These are phyloP conservation scores for Caenorhabditis briggsae DNA, from an alignment of 1,140 invertebrate genomes.

Conservation along the genomic window DNA sequence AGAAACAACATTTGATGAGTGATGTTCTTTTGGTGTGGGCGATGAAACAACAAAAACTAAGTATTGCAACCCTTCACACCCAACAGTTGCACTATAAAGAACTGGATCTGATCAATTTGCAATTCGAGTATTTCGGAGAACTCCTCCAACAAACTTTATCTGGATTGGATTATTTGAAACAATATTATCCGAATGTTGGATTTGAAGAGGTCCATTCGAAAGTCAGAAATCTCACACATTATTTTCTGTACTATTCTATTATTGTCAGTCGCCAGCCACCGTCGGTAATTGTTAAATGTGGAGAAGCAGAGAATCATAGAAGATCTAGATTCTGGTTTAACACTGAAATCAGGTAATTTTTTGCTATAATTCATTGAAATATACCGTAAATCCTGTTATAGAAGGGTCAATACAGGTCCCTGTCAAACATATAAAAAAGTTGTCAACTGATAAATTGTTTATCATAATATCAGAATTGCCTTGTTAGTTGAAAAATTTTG, in stretches of 20 bases:
- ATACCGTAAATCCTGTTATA: no score
- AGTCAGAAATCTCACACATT: constrained; percentile 74
- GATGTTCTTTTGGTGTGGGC: constrained; percentile 74
- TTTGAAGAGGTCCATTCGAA: constrained; percentile 73
- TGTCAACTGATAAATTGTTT: no score
- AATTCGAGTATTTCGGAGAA: constrained; percentile 78
- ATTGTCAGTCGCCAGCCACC: constrained; percentile 74
- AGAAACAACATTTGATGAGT: constrained; percentile 76
- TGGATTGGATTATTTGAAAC: constrained; percentile 71
- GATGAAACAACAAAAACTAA: constrained; percentile 76
- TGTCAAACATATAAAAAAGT: no score
- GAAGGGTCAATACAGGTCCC: no score
- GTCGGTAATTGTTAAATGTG: constrained; percentile 77
- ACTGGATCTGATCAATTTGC: constrained; percentile 73
- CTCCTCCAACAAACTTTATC: constrained; percentile 76
- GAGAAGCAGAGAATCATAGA: constrained; percentile 77
- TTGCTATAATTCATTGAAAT: no score
- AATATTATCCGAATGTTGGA: constrained; percentile 71
- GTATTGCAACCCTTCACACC: constrained; percentile 76
- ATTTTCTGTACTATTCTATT: constrained; percentile 77
- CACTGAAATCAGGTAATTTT: constrained; percentile 73
- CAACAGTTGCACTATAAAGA: constrained; percentile 74
- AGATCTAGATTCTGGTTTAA: constrained; percentile 77
- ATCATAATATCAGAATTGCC: no score
- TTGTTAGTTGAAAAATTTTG: no score